Evolutionary conservation across 2,797 vertebrate genomes (phyloP).

Genomic region (Bradypus variegatus): DNA sequence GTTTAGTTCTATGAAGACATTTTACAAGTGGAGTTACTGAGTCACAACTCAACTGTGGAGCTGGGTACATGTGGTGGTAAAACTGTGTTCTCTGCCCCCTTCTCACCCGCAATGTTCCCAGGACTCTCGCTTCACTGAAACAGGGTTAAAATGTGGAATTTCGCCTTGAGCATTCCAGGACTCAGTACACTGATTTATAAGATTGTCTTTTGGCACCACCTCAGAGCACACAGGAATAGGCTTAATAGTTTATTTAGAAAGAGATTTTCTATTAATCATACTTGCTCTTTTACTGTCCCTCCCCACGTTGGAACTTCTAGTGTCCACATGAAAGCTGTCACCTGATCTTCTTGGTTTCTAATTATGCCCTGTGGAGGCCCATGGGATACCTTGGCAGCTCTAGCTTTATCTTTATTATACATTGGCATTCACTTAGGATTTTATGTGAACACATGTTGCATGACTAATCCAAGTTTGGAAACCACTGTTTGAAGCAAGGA

Average conservation of each 20-base stretch:
- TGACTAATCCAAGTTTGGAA: background rate
- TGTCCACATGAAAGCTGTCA: background rate
- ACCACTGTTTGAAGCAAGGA: background rate
- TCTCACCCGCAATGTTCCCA: background rate
- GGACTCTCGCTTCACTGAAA: background rate
- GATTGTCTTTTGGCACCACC: background rate
- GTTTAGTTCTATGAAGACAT: background rate
- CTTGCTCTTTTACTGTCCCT: background rate
- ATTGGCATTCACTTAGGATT: background rate
- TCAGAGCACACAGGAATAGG: background rate
- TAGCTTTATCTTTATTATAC: background rate
- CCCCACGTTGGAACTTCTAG: background rate
- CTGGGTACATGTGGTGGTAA: background rate
- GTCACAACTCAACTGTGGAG: background rate
- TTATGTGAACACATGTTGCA: background rate
- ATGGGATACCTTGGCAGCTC: background rate
- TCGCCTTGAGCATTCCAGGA: background rate
- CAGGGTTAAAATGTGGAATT: conserved; percentile 1
- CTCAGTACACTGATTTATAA: conserved; percentile 22
- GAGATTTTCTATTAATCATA: background rate
- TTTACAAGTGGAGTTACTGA: background rate
- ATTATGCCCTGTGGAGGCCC: background rate
- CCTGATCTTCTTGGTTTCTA: background rate
- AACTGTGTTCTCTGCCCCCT: too few species aligned
- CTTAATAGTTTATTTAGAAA: conserved; percentile 28